phyloP scores from a whole-genome alignment of 2,113 vertebrate genomes.

The Arenaria interpres region DNA sequence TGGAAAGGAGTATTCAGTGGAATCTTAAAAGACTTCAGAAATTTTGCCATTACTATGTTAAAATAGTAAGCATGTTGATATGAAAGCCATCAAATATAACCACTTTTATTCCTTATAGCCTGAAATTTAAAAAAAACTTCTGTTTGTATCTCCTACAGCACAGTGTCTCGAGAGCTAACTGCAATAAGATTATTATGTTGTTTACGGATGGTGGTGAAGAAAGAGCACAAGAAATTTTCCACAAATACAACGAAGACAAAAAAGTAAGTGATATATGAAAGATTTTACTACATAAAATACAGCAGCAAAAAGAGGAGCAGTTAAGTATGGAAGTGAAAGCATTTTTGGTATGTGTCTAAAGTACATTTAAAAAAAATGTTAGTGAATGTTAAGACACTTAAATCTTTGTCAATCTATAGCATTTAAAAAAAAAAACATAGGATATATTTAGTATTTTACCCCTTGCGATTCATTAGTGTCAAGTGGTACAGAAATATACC shows the following conservation, averaged over 20 bases:
- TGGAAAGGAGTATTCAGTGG: not conserved
- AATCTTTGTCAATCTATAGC: not conserved
- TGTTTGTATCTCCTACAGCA: slow-evolving; percentile 75
- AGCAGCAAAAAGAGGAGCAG: not conserved
- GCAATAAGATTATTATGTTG: slow-evolving; percentile 99
- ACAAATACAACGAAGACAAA: slow-evolving; percentile 91
- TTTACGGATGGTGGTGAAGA: slow-evolving; percentile 99
- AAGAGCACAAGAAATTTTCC: slow-evolving; percentile 90
- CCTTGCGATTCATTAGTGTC: not conserved
- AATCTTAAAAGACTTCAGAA: not conserved
- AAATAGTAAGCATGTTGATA: not conserved
- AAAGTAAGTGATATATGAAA: slow-evolving; percentile 78
- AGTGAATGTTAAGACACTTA: not conserved
- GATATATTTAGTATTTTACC: not conserved
- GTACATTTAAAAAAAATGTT: accelerated
- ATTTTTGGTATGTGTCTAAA: not conserved
- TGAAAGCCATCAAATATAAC: not conserved
- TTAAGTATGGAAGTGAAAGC: not conserved
- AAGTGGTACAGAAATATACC: not conserved
- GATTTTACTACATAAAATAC: not conserved
- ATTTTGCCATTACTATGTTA: not conserved
- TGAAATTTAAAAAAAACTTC: not conserved
- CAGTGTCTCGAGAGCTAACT: slow-evolving; percentile 94
- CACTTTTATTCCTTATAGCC: not conserved
- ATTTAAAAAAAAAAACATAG: not conserved